Percentiles rank a stretch among this genome's conserved stretches.
Conservation (phyloP, 2,113 vertebrate genomes). For the Ondatra zibethicus region DNA sequence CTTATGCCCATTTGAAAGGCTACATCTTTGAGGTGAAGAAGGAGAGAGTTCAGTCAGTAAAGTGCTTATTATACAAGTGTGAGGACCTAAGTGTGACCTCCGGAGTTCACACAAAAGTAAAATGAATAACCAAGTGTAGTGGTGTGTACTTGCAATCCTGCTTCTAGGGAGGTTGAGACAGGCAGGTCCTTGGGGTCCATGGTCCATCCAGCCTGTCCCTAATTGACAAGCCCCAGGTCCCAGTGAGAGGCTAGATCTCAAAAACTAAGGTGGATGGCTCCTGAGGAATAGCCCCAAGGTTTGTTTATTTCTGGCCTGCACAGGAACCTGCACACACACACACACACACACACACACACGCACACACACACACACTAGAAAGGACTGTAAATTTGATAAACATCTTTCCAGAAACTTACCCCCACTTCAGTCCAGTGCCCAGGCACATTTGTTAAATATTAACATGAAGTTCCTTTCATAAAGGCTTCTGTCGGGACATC, state of each 20-base stretch:
- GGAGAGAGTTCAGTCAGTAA: neutral
- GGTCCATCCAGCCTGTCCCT: neutral
- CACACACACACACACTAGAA: neutral
- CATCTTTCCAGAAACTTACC: neutral
- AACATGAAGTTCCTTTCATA: neutral
- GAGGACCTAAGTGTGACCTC: neutral
- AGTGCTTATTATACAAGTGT: neutral
- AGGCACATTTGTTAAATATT: slow-evolving; percentile 27
- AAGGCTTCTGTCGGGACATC: neutral
- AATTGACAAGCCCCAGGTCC: neutral
- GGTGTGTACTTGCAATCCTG: neutral
- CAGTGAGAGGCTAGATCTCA: neutral
- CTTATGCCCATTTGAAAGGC: neutral
- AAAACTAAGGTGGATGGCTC: neutral
- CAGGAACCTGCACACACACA: neutral
- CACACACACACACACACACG: neutral
- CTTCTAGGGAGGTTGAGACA: neutral
- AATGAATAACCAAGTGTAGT: neutral
- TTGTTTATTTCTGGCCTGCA: neutral
- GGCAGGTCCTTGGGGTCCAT: neutral
- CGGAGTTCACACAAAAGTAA: neutral
- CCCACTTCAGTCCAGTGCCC: too few relatives aligned
- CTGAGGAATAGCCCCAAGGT: neutral
- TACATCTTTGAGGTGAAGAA: too few relatives aligned
- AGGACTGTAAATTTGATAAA: slow-evolving; percentile 7